Evolutionary conservation across 1,140 invertebrate genomes (phyloP), one percentile per base, ranked within the genome.

Genomic region (Drosophila tsacasi): DNA sequence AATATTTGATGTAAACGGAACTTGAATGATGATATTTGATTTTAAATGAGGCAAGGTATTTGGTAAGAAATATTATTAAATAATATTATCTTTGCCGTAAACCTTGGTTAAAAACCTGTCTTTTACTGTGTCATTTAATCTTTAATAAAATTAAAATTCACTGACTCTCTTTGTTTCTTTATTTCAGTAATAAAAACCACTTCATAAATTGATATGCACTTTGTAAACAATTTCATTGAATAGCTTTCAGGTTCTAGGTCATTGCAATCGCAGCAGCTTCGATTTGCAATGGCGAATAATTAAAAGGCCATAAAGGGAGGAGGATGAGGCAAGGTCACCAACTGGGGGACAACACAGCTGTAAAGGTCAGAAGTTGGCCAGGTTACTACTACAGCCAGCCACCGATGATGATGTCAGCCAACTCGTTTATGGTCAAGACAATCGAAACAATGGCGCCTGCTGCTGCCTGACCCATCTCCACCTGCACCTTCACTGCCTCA

Each of bases 341-440:
- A 25, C 39, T 64, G 58, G 35, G 32, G 54, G 35, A 57, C 54
- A 57, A 37, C 35, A 39, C 35, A 39, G 55, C 67, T 79, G 61
- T 83, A 84, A 89, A 89, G 85, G 84, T 89, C 84, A 84, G 27
- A 76, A 86, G 83, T 81, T 71, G 75, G 63, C 50, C 62, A 65
- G 79, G 63, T 78, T 76, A 55, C 54, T 55, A 55, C 32, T 66
- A 55, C 52, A 35, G 49, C 27, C 44, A 54, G 67, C 25, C 65
- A 21, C 17, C 44, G 76, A 64, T 87, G 76, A 64, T 87, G 83
- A 84, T 89, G 83, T 87, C 84, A 87, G 46, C 30, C 37, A 54
- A 55, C 27, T 77, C 64, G 63, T 76, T 81, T 69, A 81, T 78
- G 60, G 73, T 61, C 73, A 79, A 69, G 60, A 72, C 76, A 72